Evolutionary conservation across 1,140 invertebrate genomes (phyloP).

Genomic region (Ostrea edulis): DNA sequence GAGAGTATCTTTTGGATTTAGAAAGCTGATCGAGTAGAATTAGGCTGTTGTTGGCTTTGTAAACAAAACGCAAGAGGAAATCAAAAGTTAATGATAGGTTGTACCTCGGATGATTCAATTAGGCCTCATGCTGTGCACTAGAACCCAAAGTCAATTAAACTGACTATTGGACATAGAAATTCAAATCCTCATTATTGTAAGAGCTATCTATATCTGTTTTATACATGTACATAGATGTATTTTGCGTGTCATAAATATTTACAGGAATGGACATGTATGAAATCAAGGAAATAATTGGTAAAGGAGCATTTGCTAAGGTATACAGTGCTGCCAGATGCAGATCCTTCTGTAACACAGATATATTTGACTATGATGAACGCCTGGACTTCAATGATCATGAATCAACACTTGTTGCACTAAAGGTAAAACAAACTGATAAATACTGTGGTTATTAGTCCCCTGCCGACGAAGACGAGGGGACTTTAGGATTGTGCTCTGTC

Average conservation of each 20-base stretch:
- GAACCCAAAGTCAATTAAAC: no score
- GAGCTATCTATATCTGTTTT: background rate
- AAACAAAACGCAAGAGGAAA: no score
- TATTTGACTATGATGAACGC: constrained; percentile 47
- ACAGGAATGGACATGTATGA: constrained; percentile 68
- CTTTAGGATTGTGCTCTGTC: no score
- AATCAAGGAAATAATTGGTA: constrained; percentile 69
- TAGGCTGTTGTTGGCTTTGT: no score
- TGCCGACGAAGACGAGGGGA: no score
- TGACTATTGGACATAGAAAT: no score
- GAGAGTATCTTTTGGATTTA: no score
- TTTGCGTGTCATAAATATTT: background rate
- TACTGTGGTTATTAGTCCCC: background rate
- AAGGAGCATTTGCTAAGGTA: constrained; percentile 80
- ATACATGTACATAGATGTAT: background rate
- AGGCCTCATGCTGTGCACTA: no score
- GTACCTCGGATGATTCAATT: no score
- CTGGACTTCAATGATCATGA: constrained; percentile 33
- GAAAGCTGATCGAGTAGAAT: no score
- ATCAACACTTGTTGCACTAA: constrained; percentile 56
- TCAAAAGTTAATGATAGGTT: no score
- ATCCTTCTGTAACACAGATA: background rate
- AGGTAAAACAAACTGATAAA: constrained; percentile 47
- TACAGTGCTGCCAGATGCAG: constrained; percentile 66
- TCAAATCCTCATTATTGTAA: background rate